phyloP scores from a whole-genome alignment of 2,113 vertebrate species.

The Pollachius pollachius region DNA sequence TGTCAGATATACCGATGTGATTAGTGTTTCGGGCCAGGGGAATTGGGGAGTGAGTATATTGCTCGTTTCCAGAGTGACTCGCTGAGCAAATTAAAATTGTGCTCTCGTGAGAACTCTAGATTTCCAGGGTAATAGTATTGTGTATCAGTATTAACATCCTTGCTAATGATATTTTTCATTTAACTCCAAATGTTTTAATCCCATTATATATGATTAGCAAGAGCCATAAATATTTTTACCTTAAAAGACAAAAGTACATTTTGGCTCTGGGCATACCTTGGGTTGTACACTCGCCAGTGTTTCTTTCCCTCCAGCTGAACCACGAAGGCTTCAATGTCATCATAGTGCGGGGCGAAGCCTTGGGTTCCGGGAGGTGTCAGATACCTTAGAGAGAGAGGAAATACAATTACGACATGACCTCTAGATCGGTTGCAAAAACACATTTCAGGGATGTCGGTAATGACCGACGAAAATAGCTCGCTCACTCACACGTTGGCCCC shows the following conservation, averaged over 20 bases:
- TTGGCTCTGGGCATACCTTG: constrained; percentile 63
- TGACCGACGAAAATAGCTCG: background rate
- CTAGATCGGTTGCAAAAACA: background rate
- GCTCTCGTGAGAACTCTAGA: too few species aligned
- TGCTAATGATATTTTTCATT: too few species aligned
- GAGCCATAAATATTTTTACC: too few species aligned
- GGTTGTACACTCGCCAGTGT: constrained; percentile 90
- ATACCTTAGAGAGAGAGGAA: constrained; percentile 68
- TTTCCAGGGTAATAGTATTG: too few species aligned
- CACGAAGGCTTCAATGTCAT: constrained; percentile 96
- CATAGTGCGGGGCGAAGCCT: constrained; percentile 96
- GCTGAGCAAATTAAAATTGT: too few species aligned
- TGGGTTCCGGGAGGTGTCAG: constrained; percentile 90
- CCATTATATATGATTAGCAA: too few species aligned
- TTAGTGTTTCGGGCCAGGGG: too few species aligned
- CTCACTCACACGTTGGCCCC: constrained; percentile 84
- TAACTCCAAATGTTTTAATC: too few species aligned
- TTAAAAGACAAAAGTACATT: background rate
- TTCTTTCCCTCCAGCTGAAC: constrained; percentile 96
- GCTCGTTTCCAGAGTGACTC: too few species aligned
- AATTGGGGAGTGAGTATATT: too few species aligned
- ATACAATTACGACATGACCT: background rate
- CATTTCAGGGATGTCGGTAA: background rate
- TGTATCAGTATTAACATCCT: too few species aligned
- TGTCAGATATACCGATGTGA: too few species aligned